Conservation (phyloP, 2,888 invertebrate genomes). For the Serripes groenlandicus region DNA sequence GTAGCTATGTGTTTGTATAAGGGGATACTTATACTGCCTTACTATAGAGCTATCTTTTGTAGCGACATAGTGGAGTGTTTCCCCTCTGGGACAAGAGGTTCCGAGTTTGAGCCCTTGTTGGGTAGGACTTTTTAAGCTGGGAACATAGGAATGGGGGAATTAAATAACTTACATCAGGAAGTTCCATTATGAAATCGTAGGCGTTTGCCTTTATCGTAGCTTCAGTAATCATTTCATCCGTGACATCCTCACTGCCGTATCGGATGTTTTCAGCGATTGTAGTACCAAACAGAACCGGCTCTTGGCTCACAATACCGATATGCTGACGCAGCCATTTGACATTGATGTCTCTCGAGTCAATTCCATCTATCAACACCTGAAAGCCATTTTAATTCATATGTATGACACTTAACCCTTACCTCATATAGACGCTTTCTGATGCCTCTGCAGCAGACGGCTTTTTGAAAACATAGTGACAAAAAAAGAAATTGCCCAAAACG, state of each 20-base stretch:
- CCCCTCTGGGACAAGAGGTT: too few relatives aligned
- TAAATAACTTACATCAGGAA: conserved; percentile 83
- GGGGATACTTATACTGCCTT: too few relatives aligned
- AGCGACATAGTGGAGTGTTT: too few relatives aligned
- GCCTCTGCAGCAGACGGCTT: too few relatives aligned
- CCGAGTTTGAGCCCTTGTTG: too few relatives aligned
- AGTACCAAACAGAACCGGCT: conserved; percentile 89
- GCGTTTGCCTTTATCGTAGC: conserved; percentile 87
- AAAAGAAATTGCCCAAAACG: too few relatives aligned
- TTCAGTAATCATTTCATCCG: conserved; percentile 82
- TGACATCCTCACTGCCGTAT: conserved; percentile 85
- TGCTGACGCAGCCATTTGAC: conserved; percentile 87
- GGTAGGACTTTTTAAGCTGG: too few relatives aligned
- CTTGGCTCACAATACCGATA: conserved; percentile 87
- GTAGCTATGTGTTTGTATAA: too few relatives aligned
- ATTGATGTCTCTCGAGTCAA: conserved; percentile 87
- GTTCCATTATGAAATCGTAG: conserved; percentile 85
- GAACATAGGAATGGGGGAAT: too few relatives aligned
- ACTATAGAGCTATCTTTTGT: too few relatives aligned
- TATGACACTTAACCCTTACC: neutral
- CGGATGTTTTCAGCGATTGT: conserved; percentile 88
- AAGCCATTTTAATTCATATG: conserved; percentile 36
- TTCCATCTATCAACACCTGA: conserved; percentile 87
- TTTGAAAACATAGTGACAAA: neutral
- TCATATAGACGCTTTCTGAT: too few relatives aligned